A percentile compares a stretch with the other conserved stretches of the same genome.
Evolutionary conservation across 1,140 invertebrate genomes (phyloP).

Genomic region (Maconellicoccus hirsutus): DNA sequence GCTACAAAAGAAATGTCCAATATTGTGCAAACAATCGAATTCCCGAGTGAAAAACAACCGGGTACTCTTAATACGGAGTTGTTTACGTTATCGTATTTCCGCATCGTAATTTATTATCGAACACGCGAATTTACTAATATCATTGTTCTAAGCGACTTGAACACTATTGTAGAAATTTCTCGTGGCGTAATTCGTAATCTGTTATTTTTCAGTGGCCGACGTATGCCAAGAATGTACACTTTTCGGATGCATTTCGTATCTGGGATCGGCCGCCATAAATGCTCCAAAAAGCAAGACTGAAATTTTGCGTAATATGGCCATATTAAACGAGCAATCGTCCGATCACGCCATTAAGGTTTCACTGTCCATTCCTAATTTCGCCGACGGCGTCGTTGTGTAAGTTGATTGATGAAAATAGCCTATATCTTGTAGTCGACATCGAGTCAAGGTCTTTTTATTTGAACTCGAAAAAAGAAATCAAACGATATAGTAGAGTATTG

Average conservation of each 20-base stretch:
- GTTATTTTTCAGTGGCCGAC: constrained; percentile 35
- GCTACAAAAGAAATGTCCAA: too few relatives aligned
- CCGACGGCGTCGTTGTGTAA: constrained; percentile 69
- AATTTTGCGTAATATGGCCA: constrained; percentile 87
- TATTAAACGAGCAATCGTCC: constrained; percentile 65
- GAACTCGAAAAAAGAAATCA: too few relatives aligned
- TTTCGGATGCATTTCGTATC: constrained; percentile 87
- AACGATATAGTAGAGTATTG: too few relatives aligned
- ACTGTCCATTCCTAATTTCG: constrained; percentile 81
- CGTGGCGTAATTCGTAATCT: constrained; percentile 20
- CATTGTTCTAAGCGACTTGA: neutral
- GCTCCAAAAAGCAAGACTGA: constrained; percentile 89
- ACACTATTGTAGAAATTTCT: neutral
- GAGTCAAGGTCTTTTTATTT: too few relatives aligned
- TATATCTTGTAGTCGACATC: too few relatives aligned
- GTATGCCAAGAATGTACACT: constrained; percentile 77
- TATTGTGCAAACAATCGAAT: too few relatives aligned
- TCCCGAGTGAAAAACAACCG: too few relatives aligned
- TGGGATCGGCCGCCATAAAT: constrained; percentile 85
- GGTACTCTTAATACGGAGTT: too few relatives aligned
- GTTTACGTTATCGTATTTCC: constrained; percentile 6
- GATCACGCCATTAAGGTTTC: constrained; percentile 65
- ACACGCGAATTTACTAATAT: neutral
- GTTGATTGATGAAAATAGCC: constrained; percentile 32
- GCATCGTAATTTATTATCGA: constrained; percentile 11